These are phyloP conservation scores for Tenualosa ilisha DNA, from an alignment of 2,797 vertebrate species.

Conservation along the genomic window DNA sequence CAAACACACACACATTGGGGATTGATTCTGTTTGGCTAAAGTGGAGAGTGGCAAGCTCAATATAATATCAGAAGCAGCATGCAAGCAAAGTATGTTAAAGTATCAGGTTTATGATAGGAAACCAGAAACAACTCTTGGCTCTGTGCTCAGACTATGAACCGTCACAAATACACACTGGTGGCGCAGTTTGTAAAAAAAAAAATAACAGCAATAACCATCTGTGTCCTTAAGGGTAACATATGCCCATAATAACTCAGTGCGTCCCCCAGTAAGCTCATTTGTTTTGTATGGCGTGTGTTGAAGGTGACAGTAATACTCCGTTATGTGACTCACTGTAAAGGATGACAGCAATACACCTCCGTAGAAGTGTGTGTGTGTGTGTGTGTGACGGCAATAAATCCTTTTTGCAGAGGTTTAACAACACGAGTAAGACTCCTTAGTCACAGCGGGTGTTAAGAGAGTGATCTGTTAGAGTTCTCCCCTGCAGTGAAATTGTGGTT, in stretches of 20 bases:
- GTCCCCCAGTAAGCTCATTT: background rate
- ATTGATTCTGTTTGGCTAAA: background rate
- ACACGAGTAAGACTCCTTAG: background rate
- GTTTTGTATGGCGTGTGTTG: background rate
- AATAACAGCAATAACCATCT: background rate
- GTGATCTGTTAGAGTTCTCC: background rate
- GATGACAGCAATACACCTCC: background rate
- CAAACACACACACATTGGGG: background rate
- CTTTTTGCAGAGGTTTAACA: background rate
- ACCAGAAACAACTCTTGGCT: background rate
- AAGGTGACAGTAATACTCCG: background rate
- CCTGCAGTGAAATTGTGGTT: background rate
- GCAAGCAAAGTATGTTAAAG: background rate
- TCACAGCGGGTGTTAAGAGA: background rate
- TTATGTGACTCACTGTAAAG: background rate
- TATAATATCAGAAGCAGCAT: background rate
- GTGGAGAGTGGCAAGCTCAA: background rate
- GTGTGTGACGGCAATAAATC: background rate
- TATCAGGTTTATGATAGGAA: background rate
- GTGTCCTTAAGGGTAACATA: constrained; percentile 5
- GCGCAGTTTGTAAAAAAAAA: background rate
- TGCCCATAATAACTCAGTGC: background rate
- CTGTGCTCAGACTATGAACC: background rate
- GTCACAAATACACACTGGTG: background rate
- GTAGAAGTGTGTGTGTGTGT: background rate